phyloP scores from a whole-genome alignment of 2,797 vertebrate genomes.

The Austrolebias charrua region DNA sequence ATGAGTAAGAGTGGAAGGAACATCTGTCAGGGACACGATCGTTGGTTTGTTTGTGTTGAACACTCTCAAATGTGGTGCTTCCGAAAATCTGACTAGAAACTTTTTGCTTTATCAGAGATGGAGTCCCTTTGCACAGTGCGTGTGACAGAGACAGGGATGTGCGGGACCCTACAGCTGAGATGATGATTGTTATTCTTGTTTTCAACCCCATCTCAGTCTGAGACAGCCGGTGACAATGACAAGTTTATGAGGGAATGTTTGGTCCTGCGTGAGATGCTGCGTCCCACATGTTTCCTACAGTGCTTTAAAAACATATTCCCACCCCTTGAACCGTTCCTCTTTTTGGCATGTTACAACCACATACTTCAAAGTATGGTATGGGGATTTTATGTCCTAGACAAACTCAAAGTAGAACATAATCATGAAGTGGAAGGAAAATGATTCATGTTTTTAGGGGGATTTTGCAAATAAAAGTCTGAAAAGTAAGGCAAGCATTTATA shows the following conservation, averaged over 20 bases:
- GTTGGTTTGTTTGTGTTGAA: slow-evolving; percentile 46
- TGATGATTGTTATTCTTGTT: slow-evolving; percentile 49
- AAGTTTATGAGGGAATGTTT: slow-evolving; percentile 8
- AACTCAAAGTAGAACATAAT: no score
- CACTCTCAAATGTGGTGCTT: slow-evolving; percentile 31
- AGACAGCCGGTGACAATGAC: slow-evolving; percentile 25
- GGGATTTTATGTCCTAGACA: no score
- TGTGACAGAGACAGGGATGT: slow-evolving; percentile 67
- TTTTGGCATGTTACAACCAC: no score
- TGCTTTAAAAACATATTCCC: slow-evolving; percentile 3
- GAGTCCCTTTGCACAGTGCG: slow-evolving; percentile 31
- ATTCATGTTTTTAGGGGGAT: no score
- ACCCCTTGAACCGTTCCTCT: no score
- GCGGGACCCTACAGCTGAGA: slow-evolving; percentile 59
- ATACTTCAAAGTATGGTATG: no score
- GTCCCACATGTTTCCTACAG: slow-evolving; percentile 19
- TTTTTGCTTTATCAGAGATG: slow-evolving; percentile 13
- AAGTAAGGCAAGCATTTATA: no score
- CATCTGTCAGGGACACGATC: slow-evolving; percentile 32
- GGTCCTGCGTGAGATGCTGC: slow-evolving; percentile 21
- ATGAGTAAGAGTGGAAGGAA: slow-evolving; percentile 56
- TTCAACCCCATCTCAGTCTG: slow-evolving; percentile 43
- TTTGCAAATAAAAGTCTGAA: no score
- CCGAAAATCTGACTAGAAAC: slow-evolving; percentile 25
- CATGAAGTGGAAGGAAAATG: no score